phyloP scores from a whole-genome alignment of 2,113 vertebrate genomes.

The Scatophagus argus region DNA sequence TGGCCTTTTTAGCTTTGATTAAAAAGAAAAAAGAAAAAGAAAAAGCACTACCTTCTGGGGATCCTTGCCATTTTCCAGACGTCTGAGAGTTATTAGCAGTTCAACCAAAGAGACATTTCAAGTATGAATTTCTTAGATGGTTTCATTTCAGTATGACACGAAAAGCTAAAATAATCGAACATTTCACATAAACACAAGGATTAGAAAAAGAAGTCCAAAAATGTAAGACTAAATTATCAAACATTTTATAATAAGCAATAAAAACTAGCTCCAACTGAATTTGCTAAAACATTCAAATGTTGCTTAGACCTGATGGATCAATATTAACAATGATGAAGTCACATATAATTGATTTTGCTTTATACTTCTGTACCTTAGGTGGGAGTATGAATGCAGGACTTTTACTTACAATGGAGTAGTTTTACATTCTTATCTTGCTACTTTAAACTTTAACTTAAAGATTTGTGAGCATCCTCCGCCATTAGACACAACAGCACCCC shows the following conservation, averaged over 20 bases:
- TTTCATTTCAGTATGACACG: neutral
- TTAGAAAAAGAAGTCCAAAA: too few species aligned
- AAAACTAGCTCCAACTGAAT: neutral
- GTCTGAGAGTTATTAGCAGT: neutral
- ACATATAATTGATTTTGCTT: neutral
- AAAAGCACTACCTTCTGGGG: neutral
- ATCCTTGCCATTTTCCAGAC: too few species aligned
- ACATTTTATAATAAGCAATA: neutral
- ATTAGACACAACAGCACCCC: neutral
- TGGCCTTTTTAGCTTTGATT: too few species aligned
- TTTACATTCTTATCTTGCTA: neutral
- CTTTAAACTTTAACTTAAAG: neutral
- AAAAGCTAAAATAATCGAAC: neutral
- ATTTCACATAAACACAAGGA: too few species aligned
- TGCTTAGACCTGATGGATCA: neutral
- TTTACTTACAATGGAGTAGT: neutral
- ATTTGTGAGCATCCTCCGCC: neutral
- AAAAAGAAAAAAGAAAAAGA: too few species aligned
- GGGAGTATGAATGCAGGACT: neutral
- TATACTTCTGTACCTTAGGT: neutral
- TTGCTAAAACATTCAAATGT: neutral
- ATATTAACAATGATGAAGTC: neutral
- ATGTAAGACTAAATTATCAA: neutral
- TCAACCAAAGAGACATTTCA: neutral
- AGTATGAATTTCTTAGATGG: neutral